phyloP scores from a whole-genome alignment of 2,797 vertebrate species.

The Eptatretus atami region DNA sequence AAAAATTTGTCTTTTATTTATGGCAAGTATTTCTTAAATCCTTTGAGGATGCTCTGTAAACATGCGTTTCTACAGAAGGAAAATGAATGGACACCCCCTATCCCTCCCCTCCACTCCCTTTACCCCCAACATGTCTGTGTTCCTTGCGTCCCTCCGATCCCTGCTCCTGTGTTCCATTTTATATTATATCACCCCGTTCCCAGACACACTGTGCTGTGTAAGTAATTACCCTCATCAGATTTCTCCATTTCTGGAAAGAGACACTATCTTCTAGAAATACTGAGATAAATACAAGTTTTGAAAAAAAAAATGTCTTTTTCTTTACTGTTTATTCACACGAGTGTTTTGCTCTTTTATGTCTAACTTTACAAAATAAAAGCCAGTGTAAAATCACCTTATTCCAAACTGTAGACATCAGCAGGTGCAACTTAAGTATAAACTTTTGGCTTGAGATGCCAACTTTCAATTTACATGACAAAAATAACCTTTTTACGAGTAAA shows the following conservation, averaged over 20 bases:
- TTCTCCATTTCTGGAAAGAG: constrained; percentile 3
- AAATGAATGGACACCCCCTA: not conserved
- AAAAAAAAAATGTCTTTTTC: not conserved
- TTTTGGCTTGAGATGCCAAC: too few relatives aligned
- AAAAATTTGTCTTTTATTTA: constrained; percentile 4
- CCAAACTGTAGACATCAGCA: too few relatives aligned
- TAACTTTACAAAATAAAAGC: not conserved
- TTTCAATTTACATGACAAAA: too few relatives aligned
- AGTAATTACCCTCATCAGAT: not conserved
- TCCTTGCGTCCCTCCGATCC: constrained; percentile 2
- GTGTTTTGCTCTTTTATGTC: not conserved
- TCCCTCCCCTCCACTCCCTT: too few relatives aligned
- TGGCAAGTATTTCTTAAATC: constrained; percentile 3
- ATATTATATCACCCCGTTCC: constrained; percentile 3
- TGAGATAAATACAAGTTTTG: constrained; percentile 5
- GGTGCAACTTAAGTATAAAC: too few relatives aligned
- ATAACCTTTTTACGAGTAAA: too few relatives aligned
- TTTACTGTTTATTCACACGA: not conserved
- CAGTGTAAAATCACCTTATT: too few relatives aligned
- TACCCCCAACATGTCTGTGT: not conserved
- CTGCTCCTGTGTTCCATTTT: constrained; percentile 2
- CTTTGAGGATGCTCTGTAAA: constrained; percentile 5
- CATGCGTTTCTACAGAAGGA: constrained; percentile 3
- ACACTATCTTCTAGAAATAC: constrained; percentile 2
- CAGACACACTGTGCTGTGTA: constrained; percentile 6